Conservation (phyloP, 2,797 vertebrate genomes). For the Eutrigla gurnardus region DNA sequence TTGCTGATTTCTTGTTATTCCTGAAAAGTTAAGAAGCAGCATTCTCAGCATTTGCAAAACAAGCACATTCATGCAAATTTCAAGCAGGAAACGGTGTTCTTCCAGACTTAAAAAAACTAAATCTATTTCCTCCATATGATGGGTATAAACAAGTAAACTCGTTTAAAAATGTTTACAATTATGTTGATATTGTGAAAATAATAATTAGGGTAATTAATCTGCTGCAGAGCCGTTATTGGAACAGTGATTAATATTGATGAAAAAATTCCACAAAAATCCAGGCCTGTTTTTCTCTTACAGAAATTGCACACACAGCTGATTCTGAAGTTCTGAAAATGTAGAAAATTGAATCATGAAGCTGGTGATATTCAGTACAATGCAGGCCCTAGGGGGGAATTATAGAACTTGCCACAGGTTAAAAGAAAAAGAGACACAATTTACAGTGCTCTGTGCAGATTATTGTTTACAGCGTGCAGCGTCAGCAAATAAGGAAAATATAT, state of each 20-base stretch:
- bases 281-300: slow-evolving; percentile 31
- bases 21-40: slow-evolving; percentile 9
- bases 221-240: slow-evolving; percentile 26
- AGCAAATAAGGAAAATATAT: slow-evolving; percentile 63
- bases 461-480: slow-evolving; percentile 51
- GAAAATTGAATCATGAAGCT: slow-evolving; percentile 52
- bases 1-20: slow-evolving; percentile 16
- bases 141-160: slow-evolving; percentile 18
- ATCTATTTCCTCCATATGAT: slow-evolving; percentile 33
- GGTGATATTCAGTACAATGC: slow-evolving; percentile 17
- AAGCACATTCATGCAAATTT: slow-evolving; percentile 39
- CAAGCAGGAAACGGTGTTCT: slow-evolving; percentile 9
- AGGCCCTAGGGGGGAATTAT: slow-evolving; percentile 30
- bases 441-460: slow-evolving; percentile 44
- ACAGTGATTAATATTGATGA: slow-evolving; percentile 66
- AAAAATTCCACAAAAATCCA: slow-evolving; percentile 19
- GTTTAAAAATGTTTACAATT: slow-evolving; percentile 28
- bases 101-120: neutral
- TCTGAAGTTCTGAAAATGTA: slow-evolving; percentile 45
- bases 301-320: slow-evolving; percentile 44
- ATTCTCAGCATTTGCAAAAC: slow-evolving; percentile 35
- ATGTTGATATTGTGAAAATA: slow-evolving; percentile 39
- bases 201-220: slow-evolving; percentile 37
- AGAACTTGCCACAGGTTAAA: slow-evolving; percentile 47
- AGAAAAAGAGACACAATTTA: slow-evolving; percentile 42